A percentile compares a stretch with the other conserved stretches of the same genome.
Evolutionary conservation across 2,888 invertebrate genomes (phyloP).

Genomic region (Thalpophila matura): DNA sequence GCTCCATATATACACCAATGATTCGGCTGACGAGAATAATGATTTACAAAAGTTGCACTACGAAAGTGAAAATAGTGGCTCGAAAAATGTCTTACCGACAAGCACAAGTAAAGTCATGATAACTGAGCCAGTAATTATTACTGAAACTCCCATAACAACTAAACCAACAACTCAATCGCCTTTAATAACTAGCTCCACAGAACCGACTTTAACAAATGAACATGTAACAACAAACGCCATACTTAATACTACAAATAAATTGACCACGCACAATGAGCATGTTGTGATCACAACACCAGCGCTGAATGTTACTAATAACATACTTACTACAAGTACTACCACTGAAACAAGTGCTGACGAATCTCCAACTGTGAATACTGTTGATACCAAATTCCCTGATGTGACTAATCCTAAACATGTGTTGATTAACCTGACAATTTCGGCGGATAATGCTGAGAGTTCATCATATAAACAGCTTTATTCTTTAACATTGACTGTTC

Average conservation of each 20-base stretch:
- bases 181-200: constrained; percentile 13
- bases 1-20: constrained; percentile 82
- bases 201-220: constrained; percentile 64
- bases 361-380: constrained; percentile 72
- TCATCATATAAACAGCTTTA: constrained; percentile 92
- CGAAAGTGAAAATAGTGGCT: constrained; percentile 69
- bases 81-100: constrained; percentile 25
- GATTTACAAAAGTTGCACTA: constrained; percentile 79
- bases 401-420: constrained; percentile 91
- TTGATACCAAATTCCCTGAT: constrained; percentile 79
- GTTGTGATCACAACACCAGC: constrained; percentile 71
- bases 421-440: constrained; percentile 95
- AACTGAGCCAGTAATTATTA: constrained; percentile 41
- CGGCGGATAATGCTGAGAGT: constrained; percentile 91
- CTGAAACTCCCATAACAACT: constrained; percentile 53
- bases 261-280: constrained; percentile 75
- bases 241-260: constrained; percentile 69
- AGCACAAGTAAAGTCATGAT: constrained; percentile 10
- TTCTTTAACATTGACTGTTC: constrained; percentile 95
- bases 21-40: constrained; percentile 71
- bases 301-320: constrained; percentile 73
- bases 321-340: constrained; percentile 38
- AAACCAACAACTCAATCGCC: constrained; percentile 8
- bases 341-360: constrained; percentile 61
- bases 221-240: constrained; percentile 61